Conservation (phyloP, 2,113 vertebrate genomes). For the Microtus richardsoni region DNA sequence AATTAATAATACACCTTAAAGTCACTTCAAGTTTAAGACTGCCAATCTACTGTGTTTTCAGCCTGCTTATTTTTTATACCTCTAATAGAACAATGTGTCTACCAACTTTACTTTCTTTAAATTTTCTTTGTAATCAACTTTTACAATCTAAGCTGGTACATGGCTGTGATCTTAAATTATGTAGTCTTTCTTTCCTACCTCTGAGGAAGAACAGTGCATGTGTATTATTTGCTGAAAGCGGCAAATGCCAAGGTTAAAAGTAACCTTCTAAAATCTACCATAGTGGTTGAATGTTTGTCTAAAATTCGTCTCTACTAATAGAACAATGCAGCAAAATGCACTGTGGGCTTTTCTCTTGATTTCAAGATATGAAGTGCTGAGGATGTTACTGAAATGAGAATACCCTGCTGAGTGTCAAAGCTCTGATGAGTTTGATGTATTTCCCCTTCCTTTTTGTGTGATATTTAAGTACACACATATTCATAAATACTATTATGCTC, state of each 20-base stretch:
- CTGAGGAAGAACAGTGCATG: neutral
- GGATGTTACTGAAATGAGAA: neutral
- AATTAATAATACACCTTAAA: neutral
- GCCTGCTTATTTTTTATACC: neutral
- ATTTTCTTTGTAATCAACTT: neutral
- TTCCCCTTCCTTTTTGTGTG: neutral
- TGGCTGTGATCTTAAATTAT: neutral
- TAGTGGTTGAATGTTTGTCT: neutral
- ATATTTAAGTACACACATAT: neutral
- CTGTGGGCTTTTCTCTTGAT: neutral
- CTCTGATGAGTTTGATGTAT: neutral
- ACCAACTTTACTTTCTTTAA: neutral
- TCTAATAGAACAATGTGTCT: neutral
- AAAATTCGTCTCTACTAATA: neutral
- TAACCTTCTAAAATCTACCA: neutral
- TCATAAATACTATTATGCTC: neutral
- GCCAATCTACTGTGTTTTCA: neutral
- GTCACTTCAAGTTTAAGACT: neutral
- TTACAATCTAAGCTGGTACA: neutral
- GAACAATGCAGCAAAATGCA: neutral
- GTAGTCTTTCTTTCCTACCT: neutral
- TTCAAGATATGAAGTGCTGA: neutral
- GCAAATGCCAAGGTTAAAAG: neutral
- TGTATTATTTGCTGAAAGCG: neutral
- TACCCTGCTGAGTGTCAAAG: neutral